Percentiles rank a stretch among this genome's conserved stretches.
phyloP scores from a whole-genome alignment of 2,888 invertebrate species.

The Erebia epiphron region DNA sequence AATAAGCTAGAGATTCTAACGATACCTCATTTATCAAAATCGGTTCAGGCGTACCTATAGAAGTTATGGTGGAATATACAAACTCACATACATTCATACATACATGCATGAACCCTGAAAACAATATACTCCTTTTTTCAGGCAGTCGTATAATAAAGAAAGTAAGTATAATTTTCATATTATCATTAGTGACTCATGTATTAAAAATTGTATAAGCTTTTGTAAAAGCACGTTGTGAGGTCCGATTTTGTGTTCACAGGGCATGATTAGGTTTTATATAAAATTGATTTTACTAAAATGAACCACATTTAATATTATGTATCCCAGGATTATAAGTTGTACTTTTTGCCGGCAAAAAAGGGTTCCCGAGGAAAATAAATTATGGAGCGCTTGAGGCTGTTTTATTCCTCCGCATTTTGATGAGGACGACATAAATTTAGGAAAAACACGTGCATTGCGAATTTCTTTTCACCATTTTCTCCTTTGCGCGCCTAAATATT shows the following conservation, averaged over 20 bases:
- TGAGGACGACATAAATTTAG: conserved; percentile 39
- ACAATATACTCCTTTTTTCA: no score
- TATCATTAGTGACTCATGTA: no score
- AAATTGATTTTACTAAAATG: neutral
- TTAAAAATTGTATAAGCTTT: neutral
- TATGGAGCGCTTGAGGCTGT: conserved; percentile 38
- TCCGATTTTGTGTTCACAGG: neutral
- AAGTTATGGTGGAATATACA: no score
- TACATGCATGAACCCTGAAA: no score
- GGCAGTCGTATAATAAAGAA: no score
- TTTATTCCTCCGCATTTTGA: conserved; percentile 40
- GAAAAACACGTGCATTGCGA: conserved; percentile 36
- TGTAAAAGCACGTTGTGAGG: neutral
- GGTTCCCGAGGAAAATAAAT: conserved; percentile 39
- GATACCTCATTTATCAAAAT: no score
- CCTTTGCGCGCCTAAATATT: conserved; percentile 25
- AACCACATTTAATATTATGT: conserved; percentile 19
- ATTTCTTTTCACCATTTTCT: conserved; percentile 27
- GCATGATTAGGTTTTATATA: neutral
- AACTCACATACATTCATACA: no score
- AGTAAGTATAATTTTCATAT: no score
- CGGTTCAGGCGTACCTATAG: no score
- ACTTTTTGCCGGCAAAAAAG: conserved; percentile 33
- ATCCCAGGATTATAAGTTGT: conserved; percentile 21
- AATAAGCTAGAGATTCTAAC: no score